These are phyloP conservation scores for Palythoa heliodiscus DNA, from an alignment of 92 coral and sea anemone genomes.

Conservation along the genomic window DNA sequence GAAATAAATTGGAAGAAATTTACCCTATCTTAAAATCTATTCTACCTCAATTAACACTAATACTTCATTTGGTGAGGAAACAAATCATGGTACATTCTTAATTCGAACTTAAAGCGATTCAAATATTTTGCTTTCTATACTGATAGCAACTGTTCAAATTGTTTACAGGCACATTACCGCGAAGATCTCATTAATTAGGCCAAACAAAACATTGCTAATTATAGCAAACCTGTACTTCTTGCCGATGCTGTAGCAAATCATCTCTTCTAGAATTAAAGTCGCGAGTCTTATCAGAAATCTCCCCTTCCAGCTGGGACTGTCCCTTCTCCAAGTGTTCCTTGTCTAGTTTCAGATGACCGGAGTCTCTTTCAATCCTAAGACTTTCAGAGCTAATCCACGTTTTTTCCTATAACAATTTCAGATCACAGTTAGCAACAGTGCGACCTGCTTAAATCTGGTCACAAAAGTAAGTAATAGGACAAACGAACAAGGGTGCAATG, in stretches of 20 bases:
- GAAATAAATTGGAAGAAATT: too few relatives aligned
- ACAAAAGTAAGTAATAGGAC: too few relatives aligned
- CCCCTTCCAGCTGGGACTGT: slow-evolving; percentile 57
- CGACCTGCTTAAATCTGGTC: not conserved
- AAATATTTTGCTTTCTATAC: too few relatives aligned
- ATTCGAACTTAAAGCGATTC: too few relatives aligned
- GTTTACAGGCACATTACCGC: not conserved
- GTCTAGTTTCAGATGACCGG: slow-evolving; percentile 81
- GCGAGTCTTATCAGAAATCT: slow-evolving; percentile 67
- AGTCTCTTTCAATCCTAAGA: slow-evolving; percentile 75
- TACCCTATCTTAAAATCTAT: too few relatives aligned
- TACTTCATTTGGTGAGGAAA: not conserved
- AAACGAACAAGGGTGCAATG: too few relatives aligned
- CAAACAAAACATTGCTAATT: not conserved
- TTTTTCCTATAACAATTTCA: slow-evolving; percentile 49
- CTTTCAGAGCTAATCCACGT: slow-evolving; percentile 70
- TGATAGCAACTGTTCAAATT: too few relatives aligned
- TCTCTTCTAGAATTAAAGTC: slow-evolving; percentile 59
- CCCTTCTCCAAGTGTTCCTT: slow-evolving; percentile 78
- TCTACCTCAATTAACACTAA: too few relatives aligned
- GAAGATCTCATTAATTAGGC: not conserved
- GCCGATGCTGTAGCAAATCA: slow-evolving; percentile 61
- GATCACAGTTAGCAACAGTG: not conserved
- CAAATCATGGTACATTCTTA: not conserved
- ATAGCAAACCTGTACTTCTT: slow-evolving; percentile 56